Base-by-base conservation (phyloP, 2,113 vertebrate species). In the Panthera uncia region DNA sequence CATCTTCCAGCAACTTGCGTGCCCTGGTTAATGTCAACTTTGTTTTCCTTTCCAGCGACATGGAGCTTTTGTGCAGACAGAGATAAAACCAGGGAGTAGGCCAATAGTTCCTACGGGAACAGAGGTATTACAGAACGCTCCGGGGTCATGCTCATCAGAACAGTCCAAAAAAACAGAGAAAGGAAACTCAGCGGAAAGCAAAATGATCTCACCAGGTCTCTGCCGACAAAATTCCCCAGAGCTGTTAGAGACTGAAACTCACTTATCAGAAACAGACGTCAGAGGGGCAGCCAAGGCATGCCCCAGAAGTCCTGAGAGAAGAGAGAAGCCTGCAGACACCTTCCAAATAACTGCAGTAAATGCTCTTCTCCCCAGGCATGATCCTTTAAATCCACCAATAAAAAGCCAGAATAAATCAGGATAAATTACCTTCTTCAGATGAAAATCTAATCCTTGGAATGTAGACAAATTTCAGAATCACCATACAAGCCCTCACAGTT, bases 241-340 rank as follows among this genome's bases (percentile, higher is more conserved):
- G 98, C 98, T 98, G 96, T 95, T 92, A 94, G 97, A 98, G 96
- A 98, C 98, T 97, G 97, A 97, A 98, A 96, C 95, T 97, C 97
- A 65, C 98, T 99, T 99, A 99, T 98, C 98, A 98, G 98, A 99
- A 99, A 96, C 98, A 98, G 99, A 98, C 98, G 57, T 97, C 88
- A 98, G 97, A 96, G 97, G 88, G 95, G 88, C 78, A 97, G 97
- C 98, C 98, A 95, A 97, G 93, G 92, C 98, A 96, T 84, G 97
- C 84, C 98, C 98, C 98, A 97, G 91, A 88, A 98, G 87, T 97
- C 96, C 98, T 95, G 98, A 1, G 66, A 90, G 93, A 94, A 94
- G 97, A 95, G 93, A 82, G 91, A 93, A 89, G 95, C 98, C 41
- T 79, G 87, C 93, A 84, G 90, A 91, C 63, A 1, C 84, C 96